Percentiles rank a stretch among this genome's conserved stretches.
Conservation (phyloP, 2,797 vertebrate species). For the Philypnodon macrostomus region DNA sequence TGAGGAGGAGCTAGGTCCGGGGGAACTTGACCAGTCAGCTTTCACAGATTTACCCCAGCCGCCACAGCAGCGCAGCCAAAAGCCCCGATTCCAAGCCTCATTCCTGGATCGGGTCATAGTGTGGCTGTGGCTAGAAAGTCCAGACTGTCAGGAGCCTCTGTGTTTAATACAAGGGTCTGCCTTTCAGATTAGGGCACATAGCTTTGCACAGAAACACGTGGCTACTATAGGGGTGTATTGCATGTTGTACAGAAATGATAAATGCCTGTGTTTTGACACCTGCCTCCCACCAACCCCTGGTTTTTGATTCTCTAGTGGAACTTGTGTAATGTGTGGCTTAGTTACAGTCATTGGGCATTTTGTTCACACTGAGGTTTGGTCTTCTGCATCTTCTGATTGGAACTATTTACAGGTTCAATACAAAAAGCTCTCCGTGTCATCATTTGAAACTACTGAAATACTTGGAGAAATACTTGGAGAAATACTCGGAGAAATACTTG, state of each 20-base stretch:
- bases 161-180: conserved; percentile 11
- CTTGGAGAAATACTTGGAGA: too few species aligned
- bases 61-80: conserved; percentile 31
- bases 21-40: conserved; percentile 36
- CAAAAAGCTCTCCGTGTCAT: too few species aligned
- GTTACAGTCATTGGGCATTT: too few species aligned
- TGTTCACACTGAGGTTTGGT: too few species aligned
- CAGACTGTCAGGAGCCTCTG: conserved; percentile 66
- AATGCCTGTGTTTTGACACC: neutral
- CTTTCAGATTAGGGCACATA: conserved; percentile 10
- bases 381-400: too few species aligned
- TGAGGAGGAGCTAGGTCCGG: conserved; percentile 41
- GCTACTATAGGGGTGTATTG: neutral
- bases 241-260: neutral
- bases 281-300: too few species aligned
- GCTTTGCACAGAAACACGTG: conserved; percentile 8
- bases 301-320: too few species aligned
- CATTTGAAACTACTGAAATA: too few species aligned
- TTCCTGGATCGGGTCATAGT: conserved; percentile 54
- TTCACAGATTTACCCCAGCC: conserved; percentile 37
- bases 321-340: too few species aligned
- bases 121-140: conserved; percentile 54
- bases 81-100: conserved; percentile 49
- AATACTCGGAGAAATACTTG: too few species aligned
- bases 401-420: too few species aligned